Conservation (phyloP, 1,140 invertebrate genomes). For the Drosophila melanica region DNA sequence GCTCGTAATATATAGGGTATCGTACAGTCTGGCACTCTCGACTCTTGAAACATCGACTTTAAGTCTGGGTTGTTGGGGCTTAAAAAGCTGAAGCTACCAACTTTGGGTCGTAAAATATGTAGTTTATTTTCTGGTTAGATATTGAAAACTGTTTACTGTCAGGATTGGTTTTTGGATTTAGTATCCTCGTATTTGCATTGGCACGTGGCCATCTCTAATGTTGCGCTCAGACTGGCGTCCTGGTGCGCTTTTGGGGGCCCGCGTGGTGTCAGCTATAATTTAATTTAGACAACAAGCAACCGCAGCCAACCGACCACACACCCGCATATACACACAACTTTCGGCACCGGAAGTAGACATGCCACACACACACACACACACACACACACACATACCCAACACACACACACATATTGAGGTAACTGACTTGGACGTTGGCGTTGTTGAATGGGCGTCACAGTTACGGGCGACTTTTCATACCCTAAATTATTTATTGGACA, state of each 20-base stretch:
- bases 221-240: background rate
- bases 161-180: too few species aligned
- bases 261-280: constrained; percentile 52
- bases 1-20: too few species aligned
- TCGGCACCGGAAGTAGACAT: constrained; percentile 19
- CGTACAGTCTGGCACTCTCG: too few species aligned
- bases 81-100: too few species aligned
- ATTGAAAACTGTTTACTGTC: too few species aligned
- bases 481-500: constrained; percentile 53
- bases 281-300: constrained; percentile 57
- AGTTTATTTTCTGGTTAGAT: too few species aligned
- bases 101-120: too few species aligned
- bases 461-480: constrained; percentile 32
- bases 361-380: constrained; percentile 24
- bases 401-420: constrained; percentile 10
- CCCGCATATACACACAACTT: constrained; percentile 7
- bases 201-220: constrained; percentile 9
- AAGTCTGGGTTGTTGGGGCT: too few species aligned
- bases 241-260: constrained; percentile 17
- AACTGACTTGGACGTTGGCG: constrained; percentile 29
- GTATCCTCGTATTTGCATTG: background rate
- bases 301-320: constrained; percentile 16
- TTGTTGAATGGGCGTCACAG: constrained; percentile 35
- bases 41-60: too few species aligned
- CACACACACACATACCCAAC: constrained; percentile 22